A percentile compares a stretch with the other conserved stretches of the same genome.
phyloP scores from a whole-genome alignment of 2,113 vertebrate species.

The Protobothrops flavoviridis region DNA sequence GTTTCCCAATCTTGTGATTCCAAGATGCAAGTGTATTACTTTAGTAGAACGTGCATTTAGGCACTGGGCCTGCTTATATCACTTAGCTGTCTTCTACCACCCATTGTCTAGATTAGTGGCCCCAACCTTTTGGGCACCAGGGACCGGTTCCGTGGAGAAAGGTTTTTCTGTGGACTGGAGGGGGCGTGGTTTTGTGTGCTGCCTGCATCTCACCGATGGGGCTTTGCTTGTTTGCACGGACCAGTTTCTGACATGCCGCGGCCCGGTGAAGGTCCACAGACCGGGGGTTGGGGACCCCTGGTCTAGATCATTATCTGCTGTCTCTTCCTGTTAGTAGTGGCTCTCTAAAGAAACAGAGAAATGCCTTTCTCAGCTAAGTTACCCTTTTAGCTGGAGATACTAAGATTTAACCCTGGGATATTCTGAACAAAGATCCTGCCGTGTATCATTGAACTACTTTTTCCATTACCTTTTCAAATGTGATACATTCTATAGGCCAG shows the following conservation, averaged over 20 bases:
- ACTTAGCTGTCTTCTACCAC: background rate
- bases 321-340: background rate
- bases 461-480: background rate
- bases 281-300: too few relatives aligned
- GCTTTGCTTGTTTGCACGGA: too few relatives aligned
- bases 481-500: slow-evolving; percentile 67
- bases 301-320: background rate
- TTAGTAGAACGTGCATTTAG: background rate
- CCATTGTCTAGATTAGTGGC: background rate
- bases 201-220: too few relatives aligned
- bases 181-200: too few relatives aligned
- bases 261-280: too few relatives aligned
- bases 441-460: background rate
- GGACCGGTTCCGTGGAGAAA: too few relatives aligned
- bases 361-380: background rate
- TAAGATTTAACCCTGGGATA: background rate
- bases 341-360: background rate
- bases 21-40: background rate
- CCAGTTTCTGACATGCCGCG: too few relatives aligned
- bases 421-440: background rate
- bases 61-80: background rate
- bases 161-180: too few relatives aligned
- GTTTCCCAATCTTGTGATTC: background rate
- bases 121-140: too few relatives aligned
- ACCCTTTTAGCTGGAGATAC: background rate